Percentiles rank a stretch among this genome's conserved stretches.
Evolutionary conservation across 2,797 vertebrate genomes (phyloP).

Genomic region (Chrosomus eos): DNA sequence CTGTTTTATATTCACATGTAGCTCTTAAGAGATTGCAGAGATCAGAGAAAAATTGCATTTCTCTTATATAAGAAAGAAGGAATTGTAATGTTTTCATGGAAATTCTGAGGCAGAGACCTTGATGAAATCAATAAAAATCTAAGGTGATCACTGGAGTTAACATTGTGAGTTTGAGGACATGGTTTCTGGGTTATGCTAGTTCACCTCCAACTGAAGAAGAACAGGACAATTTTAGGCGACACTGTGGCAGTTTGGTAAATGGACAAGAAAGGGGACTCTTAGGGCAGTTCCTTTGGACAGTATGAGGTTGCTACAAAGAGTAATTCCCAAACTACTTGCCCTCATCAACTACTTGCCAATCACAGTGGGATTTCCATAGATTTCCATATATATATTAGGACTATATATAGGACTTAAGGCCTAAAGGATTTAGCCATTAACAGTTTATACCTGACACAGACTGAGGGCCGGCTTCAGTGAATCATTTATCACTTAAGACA

Average conservation of each 20-base stretch:
- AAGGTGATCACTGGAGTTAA: neutral
- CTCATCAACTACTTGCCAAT: no score
- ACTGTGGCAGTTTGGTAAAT: conserved; percentile 22
- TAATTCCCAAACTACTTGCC: neutral
- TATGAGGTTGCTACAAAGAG: neutral
- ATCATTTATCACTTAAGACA: conserved; percentile 36
- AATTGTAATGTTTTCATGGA: neutral
- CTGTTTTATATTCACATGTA: neutral
- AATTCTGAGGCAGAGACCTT: neutral
- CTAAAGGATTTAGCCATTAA: neutral
- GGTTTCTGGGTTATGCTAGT: conserved; percentile 14
- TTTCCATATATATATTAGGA: no score
- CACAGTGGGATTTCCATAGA: neutral
- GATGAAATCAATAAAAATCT: neutral
- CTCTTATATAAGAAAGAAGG: neutral
- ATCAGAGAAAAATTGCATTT: neutral
- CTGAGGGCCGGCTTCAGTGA: neutral
- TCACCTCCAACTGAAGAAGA: conserved; percentile 29
- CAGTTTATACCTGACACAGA: conserved; percentile 3
- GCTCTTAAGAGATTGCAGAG: neutral
- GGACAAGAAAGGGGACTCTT: conserved; percentile 9
- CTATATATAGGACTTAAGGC: no score
- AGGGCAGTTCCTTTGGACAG: neutral
- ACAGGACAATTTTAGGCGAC: conserved; percentile 21
- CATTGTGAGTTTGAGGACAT: conserved; percentile 4